Base-by-base conservation (phyloP, 64 coral and sea anemone genomes). In the Porites lutea region DNA sequence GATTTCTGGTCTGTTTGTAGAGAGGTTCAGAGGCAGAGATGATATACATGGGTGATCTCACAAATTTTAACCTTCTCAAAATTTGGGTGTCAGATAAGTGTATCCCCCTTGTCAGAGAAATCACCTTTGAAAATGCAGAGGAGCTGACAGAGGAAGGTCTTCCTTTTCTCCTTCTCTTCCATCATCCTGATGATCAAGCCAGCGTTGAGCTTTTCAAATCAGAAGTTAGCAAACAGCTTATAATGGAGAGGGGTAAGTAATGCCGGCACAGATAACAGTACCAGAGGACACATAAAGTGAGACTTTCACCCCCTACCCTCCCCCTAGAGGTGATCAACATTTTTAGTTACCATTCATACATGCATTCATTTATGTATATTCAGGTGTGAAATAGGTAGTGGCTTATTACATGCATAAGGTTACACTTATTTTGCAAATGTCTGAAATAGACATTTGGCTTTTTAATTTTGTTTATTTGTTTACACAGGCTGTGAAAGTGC, bases 51-150 rank as follows among this genome's bases (percentile, higher is more conserved):
- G 92, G 86, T 61, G 70, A 80, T 75, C 87, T 95, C 52, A 86
- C 71, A 52, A 89, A 96, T 52, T 71, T 43, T 65, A 90, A 96
- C 1, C 23, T 74, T 22, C 22, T 98, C 74, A 98, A 96, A 78
- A 90, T 50, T 57, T 98, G 97, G 97, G 51, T 91, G 14, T 82
- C 82, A 49, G 97, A 98, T 77, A 96, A 96, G 70, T 98, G 97
- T 58, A 95, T 98, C 49, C 94, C 97, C 10, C 71, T 98, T 77
- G 97, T 98, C 15, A 92, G 97, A 45, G 94, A 96, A 16, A 98
- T 98, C 63, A 98, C 97, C 54, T 98, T 96, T 93, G 94, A 98
- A 82, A 98, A 98, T 94, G 97, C 97, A 13, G 97, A 98, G 65
- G 97, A 98, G 61, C 75, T 98, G 5, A 98, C 97, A 78, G 97